These are phyloP conservation scores for Hystrix cristata DNA, from an alignment of 2,113 vertebrate species.

Conservation along the genomic window DNA sequence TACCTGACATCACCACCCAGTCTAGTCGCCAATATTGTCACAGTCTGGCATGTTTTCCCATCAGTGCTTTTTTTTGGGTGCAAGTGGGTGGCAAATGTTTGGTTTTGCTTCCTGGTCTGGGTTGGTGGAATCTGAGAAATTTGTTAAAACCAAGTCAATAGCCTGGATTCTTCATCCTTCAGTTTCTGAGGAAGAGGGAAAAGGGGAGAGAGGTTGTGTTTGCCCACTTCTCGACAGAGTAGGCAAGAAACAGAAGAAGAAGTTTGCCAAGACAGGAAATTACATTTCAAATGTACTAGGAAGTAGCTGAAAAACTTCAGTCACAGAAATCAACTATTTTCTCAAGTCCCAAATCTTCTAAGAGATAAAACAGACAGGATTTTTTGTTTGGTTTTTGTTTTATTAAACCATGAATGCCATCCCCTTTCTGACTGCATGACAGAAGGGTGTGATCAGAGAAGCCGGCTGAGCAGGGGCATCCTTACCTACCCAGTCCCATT, in stretches of 20 bases:
- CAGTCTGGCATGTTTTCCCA: conserved; percentile 64
- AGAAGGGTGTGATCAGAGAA: background rate
- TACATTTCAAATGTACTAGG: background rate
- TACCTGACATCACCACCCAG: background rate
- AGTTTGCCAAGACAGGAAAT: conserved; percentile 61
- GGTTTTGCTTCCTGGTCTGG: conserved; percentile 71
- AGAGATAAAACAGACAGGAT: background rate
- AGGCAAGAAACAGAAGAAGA: conserved; percentile 46
- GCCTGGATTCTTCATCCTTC: conserved; percentile 15
- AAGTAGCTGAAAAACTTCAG: conserved; percentile 35
- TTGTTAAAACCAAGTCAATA: conserved; percentile 13
- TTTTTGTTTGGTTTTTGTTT: background rate
- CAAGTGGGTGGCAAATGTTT: conserved; percentile 71
- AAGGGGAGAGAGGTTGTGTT: background rate
- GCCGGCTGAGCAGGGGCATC: background rate
- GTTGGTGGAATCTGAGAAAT: conserved; percentile 60
- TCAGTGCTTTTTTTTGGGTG: conserved; percentile 58
- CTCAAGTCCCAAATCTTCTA: background rate
- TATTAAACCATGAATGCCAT: background rate
- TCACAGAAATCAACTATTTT: background rate
- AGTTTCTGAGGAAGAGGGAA: background rate
- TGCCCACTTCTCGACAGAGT: background rate
- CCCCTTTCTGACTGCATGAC: background rate
- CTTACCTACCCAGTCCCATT: background rate
- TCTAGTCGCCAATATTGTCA: background rate